Base-by-base conservation (phyloP, 2,113 vertebrate species). In the Hymenochirus boettgeri region DNA sequence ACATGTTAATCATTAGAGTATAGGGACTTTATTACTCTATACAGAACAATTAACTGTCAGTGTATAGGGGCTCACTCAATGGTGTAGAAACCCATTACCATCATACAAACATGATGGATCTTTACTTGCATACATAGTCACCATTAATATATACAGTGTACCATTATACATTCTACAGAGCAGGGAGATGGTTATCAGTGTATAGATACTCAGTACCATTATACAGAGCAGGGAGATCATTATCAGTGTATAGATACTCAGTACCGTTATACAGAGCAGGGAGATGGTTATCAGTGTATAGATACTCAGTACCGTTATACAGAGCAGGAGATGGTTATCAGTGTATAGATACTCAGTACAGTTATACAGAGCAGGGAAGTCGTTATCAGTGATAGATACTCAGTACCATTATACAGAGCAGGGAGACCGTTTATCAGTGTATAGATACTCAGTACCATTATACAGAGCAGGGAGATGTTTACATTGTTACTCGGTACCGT, bases 371-470 rank as follows among this genome's bases (percentile, higher is more conserved):
- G 31, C 3, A n/a, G 31, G 31, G 31, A 33, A 12, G 12, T 33
- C 7, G 12, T 33, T 33, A 33, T 33, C 31, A 7, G 31, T 2
- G 8, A 33, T 33, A 33, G 31, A 54, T 54, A 54, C 52, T 54
- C 52, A 6, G 52, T 18, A 27, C 26, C 15, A 54, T 54, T 54
- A 54, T 31, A 54, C 52, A 29, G 52, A 6, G 52, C 25, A 17
- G 52, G 5, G 52, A n/a, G 52, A 27, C 31, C 52, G 18, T 54
- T n/a, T 54, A 54, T 27, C 52, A 8, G 15, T n/a, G 26, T 54
- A 54, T 54, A 54, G 25, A 54, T 54, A 54, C 52, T 54, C 52
- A 9, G 52, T 31, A 27, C 26, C n/a, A 54, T 54, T 33, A 54
- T 54, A 33, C 31, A 33, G 31, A 33, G 31, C 3, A n/a, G 31